Conservation (phyloP, 2,113 vertebrate species). For the Corapipo altera region DNA sequence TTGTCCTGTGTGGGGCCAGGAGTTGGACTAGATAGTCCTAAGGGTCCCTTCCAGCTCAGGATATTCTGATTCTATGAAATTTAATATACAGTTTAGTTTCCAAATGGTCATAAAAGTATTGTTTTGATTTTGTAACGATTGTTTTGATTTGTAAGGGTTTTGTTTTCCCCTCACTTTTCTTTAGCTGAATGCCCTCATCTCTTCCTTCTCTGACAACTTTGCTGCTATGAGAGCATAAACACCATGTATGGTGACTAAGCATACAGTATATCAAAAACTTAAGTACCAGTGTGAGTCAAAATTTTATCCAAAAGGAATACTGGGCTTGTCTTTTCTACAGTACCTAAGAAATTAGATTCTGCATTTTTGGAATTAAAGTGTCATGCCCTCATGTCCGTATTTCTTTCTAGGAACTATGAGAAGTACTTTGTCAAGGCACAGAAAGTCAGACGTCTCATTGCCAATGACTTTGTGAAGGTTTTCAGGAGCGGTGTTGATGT, state of each 20-base stretch:
- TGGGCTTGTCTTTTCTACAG: background rate
- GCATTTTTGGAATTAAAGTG: background rate
- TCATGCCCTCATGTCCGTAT: background rate
- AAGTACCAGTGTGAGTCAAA: background rate
- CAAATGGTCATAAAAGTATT: background rate
- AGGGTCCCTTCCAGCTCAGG: background rate
- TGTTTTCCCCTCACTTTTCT: background rate
- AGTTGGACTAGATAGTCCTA: background rate
- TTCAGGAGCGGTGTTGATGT: constrained; percentile 87
- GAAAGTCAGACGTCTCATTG: constrained; percentile 90
- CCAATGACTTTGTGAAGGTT: constrained; percentile 83
- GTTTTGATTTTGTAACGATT: background rate
- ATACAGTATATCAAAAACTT: background rate
- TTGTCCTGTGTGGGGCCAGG: background rate
- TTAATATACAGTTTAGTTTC: background rate
- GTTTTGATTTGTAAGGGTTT: background rate
- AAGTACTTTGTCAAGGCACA: constrained; percentile 93
- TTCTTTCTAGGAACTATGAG: constrained; percentile 85
- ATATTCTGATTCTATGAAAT: background rate
- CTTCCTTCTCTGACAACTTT: background rate
- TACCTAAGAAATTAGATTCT: background rate
- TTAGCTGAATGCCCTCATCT: background rate
- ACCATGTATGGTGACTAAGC: background rate
- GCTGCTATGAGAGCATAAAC: background rate
- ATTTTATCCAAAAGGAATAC: background rate